Percentiles rank a stretch among this genome's conserved stretches.
phyloP scores from a whole-genome alignment of 2,113 vertebrate species.

The Montifringilla adamsi region DNA sequence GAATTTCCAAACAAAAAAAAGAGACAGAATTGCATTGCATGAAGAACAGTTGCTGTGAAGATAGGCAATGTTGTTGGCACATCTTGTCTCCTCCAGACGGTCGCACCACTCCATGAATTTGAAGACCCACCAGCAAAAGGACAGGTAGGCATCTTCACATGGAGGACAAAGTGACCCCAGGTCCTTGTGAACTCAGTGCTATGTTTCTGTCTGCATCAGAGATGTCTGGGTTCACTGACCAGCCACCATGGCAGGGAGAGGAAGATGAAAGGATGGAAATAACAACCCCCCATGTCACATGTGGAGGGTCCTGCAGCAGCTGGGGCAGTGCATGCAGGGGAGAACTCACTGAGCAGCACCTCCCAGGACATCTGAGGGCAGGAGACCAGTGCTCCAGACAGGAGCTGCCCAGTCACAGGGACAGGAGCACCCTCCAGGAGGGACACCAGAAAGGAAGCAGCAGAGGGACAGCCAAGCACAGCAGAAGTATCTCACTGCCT shows the following conservation, averaged over 20 bases:
- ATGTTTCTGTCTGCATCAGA: background rate
- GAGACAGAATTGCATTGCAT: accelerated
- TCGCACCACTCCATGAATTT: background rate
- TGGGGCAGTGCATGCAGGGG: background rate
- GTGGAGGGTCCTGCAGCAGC: background rate
- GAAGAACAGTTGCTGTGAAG: background rate
- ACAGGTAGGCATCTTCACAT: background rate
- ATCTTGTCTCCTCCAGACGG: background rate
- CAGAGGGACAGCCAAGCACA: background rate
- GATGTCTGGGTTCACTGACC: background rate
- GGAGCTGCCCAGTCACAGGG: background rate
- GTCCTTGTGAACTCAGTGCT: background rate
- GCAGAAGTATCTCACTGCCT: background rate
- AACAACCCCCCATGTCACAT: background rate
- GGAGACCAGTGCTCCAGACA: background rate
- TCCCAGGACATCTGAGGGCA: background rate
- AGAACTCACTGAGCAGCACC: background rate
- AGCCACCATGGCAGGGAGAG: background rate
- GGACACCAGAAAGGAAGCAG: background rate
- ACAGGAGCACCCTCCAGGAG: background rate
- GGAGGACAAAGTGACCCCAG: background rate
- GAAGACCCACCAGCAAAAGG: background rate
- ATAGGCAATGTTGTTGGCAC: background rate
- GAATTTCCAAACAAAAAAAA: background rate
- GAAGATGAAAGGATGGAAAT: background rate